These are phyloP conservation scores for Chaetodon trifascialis DNA, from an alignment of 2,113 vertebrate species.

Conservation along the genomic window DNA sequence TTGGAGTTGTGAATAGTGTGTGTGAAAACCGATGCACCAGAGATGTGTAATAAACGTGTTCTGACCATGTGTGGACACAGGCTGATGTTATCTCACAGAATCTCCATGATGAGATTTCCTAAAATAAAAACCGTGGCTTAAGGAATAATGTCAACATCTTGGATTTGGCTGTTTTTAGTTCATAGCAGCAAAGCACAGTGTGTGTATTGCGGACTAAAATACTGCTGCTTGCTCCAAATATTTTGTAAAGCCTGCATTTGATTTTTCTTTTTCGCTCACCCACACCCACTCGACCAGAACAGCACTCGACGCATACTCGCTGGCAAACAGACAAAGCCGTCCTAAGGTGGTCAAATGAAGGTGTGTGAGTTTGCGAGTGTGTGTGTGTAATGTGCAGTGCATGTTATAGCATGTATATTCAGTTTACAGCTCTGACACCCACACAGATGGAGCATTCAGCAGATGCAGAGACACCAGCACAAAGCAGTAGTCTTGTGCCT, in stretches of 20 bases:
- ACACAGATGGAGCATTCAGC: conserved; percentile 53
- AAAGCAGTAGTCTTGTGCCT: conserved; percentile 39
- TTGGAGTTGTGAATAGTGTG: conserved; percentile 3
- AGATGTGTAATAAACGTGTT: conserved; percentile 6
- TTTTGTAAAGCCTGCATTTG: conserved; percentile 44
- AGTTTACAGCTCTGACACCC: conserved; percentile 59
- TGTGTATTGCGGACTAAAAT: conserved; percentile 51
- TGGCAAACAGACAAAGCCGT: conserved; percentile 56
- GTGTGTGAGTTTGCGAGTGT: neutral
- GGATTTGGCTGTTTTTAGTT: conserved; percentile 39
- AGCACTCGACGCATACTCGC: conserved; percentile 46
- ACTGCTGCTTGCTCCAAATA: conserved; percentile 39
- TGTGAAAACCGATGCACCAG: neutral
- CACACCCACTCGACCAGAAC: conserved; percentile 67
- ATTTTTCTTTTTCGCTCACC: conserved; percentile 53
- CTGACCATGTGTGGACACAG: conserved; percentile 38
- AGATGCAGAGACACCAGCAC: conserved; percentile 57
- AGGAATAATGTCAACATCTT: conserved; percentile 48
- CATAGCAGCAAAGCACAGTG: conserved; percentile 10
- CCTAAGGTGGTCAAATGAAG: conserved; percentile 59
- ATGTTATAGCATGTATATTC: conserved; percentile 56
- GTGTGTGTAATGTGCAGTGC: conserved; percentile 28
- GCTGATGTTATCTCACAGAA: conserved; percentile 9
- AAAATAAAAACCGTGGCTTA: conserved; percentile 23
- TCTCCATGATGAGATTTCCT: conserved; percentile 32